A percentile compares a stretch with the other conserved stretches of the same genome.
These are phyloP conservation scores for Channallabes apus DNA, from an alignment of 2,797 vertebrate species.

Conservation along the genomic window DNA sequence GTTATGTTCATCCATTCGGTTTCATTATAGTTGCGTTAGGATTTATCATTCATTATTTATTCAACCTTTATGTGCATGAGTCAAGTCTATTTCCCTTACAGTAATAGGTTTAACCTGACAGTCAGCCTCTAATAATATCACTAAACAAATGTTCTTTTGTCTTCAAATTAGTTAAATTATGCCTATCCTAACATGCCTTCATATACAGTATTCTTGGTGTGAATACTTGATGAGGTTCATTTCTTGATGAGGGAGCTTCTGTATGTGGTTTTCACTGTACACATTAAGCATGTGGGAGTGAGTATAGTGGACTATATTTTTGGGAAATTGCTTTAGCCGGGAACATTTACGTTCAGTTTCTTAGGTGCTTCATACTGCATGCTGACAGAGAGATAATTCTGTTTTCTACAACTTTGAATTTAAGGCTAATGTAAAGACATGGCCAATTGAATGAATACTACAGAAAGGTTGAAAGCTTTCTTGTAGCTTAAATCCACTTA, in stretches of 20 bases:
- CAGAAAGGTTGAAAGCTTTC: no score
- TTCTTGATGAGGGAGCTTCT: background rate
- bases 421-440: no score
- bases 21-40: background rate
- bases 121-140: background rate
- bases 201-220: background rate
- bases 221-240: no score
- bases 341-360: background rate
- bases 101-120: no score
- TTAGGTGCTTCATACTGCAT: background rate
- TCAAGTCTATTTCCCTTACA: no score
- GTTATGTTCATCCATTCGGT: background rate
- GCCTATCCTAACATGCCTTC: background rate
- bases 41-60: background rate
- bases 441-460: no score
- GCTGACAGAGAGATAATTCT: background rate
- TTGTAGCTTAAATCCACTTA: no score
- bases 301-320: background rate
- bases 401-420: background rate
- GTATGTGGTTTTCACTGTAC: background rate
- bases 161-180: background rate
- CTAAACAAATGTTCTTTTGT: background rate
- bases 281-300: background rate
- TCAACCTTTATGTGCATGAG: background rate
- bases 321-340: background rate